Evolutionary conservation across 2,888 invertebrate species (phyloP).

Genomic region (Podabrus alpinus): DNA sequence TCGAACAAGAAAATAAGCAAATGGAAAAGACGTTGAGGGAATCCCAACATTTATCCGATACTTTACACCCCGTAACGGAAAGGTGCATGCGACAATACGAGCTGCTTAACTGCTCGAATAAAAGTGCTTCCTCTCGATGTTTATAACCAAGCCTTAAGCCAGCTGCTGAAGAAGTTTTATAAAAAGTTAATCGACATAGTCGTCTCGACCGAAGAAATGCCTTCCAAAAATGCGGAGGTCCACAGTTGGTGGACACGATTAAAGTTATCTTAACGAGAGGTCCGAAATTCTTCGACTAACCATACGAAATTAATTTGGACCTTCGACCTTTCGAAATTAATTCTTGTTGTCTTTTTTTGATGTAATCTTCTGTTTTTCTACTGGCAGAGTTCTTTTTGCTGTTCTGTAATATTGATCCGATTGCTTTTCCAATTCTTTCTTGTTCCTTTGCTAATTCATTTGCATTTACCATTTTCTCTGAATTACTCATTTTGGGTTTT

Average conservation of each 20-base stretch:
- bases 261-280: conserved; percentile 71
- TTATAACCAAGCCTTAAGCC: conserved; percentile 73
- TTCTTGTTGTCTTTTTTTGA: too few relatives aligned
- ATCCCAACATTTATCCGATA: conserved; percentile 58
- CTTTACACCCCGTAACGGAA: conserved; percentile 66
- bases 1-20: conserved; percentile 76
- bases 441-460: too few relatives aligned
- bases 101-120: conserved; percentile 84
- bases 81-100: conserved; percentile 83
- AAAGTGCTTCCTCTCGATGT: conserved; percentile 78
- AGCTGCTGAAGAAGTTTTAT: conserved; percentile 58
- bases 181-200: conserved; percentile 70
- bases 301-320: conserved; percentile 63
- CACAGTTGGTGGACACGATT: conserved; percentile 76
- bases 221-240: conserved; percentile 80
- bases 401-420: too few relatives aligned
- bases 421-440: too few relatives aligned
- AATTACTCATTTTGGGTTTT: too few relatives aligned
- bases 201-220: conserved; percentile 81
- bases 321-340: too few relatives aligned
- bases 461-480: too few relatives aligned
- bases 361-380: too few relatives aligned
- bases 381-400: too few relatives aligned
- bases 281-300: conserved; percentile 72
- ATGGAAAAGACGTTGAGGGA: conserved; percentile 75